Base-by-base conservation (phyloP, 1,140 invertebrate species). In the Drosophila kepulauana region DNA sequence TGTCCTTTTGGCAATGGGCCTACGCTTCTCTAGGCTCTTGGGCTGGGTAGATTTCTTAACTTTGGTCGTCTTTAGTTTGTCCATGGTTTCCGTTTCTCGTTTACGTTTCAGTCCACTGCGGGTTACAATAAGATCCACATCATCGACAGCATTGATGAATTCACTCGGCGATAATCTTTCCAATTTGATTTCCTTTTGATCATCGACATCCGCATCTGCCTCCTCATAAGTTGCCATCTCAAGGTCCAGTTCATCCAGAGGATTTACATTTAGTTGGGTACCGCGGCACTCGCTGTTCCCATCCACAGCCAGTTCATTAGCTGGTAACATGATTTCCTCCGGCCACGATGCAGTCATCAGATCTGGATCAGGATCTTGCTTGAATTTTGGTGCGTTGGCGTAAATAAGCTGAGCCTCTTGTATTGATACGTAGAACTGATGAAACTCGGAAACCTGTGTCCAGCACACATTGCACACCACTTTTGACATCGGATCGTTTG, bases 371-470 rank as follows among this genome's bases (percentile, higher is more conserved):
- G 82, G 82, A 46, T 81, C 82, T 56, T 81, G 73, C 43, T 91
- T 81, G 20, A 78, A 78, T 41, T 78, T 89, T 1, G 80, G 64
- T 13, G 86, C 75, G 33, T 76, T 90, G 20, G 86, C 86, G 13
- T 75, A 90, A 30, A 90, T 90, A 3, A 81, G 57, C 75, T 89
- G 85, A 25, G 91, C 88, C 61, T 92, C 79, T 62, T 92, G 77
- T 48, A 89, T 88, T n/a, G 81, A 86, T 38, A 91, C 54, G 49
- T 92, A 92, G 48, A 92, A 92, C 54, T 92, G 84, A 35, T 92
- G 91, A 28, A 92, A 92, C 54, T 92, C 87, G 5, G 81, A 86
- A n/a, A 92, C 85, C 51, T 89, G 91, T 2, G 79, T 75, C 91
- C 91, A 92, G 68, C 91, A 92, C 16, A 84, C 72, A 61, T 82